Percentiles rank a stretch among this genome's conserved stretches.
phyloP scores from a whole-genome alignment of 2,113 vertebrate genomes.

The Euleptes europaea region DNA sequence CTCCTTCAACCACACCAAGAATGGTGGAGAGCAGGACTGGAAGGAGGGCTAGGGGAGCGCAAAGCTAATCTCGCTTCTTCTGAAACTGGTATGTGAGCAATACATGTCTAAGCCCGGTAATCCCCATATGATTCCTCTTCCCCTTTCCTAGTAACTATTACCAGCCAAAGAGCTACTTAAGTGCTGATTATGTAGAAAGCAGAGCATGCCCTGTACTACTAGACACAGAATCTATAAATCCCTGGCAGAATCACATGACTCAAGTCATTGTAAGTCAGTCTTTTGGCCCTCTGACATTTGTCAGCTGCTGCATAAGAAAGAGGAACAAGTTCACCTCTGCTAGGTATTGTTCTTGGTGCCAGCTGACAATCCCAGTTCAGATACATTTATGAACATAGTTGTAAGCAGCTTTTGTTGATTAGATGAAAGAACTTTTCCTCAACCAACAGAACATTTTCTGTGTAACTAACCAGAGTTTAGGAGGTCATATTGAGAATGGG shows the following conservation, averaged over 20 bases:
- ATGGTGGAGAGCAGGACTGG: background rate
- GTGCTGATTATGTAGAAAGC: background rate
- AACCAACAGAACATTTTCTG: constrained; percentile 1
- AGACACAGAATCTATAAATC: background rate
- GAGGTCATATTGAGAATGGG: background rate
- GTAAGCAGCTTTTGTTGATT: constrained; percentile 37
- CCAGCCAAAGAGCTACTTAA: constrained; percentile 11
- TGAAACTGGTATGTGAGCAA: background rate
- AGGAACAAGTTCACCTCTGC: background rate
- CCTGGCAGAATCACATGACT: background rate
- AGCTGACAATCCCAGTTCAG: constrained; percentile 2
- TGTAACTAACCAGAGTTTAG: constrained; percentile 2
- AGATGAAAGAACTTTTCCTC: constrained; percentile 26
- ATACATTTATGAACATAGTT: constrained; percentile 11
- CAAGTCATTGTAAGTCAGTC: background rate
- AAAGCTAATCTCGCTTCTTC: background rate
- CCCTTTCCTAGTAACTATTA: constrained; percentile 1
- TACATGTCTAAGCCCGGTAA: background rate
- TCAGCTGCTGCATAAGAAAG: background rate
- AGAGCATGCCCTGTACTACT: background rate
- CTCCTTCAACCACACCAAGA: background rate
- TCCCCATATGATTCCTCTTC: background rate
- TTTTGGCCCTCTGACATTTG: background rate
- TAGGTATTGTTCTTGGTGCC: background rate
- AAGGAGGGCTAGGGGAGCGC: background rate